phyloP scores from a whole-genome alignment of 2,113 vertebrate genomes.

The Amphiprion percula region DNA sequence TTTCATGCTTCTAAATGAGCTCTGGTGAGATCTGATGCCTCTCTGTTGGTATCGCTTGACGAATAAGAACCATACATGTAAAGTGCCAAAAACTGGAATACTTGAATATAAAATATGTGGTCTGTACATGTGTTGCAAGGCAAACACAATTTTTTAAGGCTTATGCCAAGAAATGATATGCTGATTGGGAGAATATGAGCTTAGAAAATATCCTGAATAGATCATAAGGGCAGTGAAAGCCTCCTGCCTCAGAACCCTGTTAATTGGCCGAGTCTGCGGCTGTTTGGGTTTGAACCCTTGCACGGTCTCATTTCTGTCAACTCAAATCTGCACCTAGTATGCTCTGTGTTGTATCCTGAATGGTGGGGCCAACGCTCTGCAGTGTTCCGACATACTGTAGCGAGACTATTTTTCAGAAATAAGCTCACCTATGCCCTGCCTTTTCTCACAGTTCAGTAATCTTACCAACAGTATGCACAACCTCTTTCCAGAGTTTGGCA shows the following conservation, averaged over 20 bases:
- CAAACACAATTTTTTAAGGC: slow-evolving; percentile 4
- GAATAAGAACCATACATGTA: background rate
- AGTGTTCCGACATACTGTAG: slow-evolving; percentile 2
- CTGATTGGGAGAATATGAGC: slow-evolving; percentile 16
- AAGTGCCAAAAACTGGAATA: background rate
- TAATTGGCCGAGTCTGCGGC: slow-evolving; percentile 52
- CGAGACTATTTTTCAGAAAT: slow-evolving; percentile 19
- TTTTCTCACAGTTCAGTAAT: slow-evolving; percentile 30
- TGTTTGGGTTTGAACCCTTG: slow-evolving; percentile 37
- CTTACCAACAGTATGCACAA: slow-evolving; percentile 5
- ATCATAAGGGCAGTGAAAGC: slow-evolving; percentile 43
- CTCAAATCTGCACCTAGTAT: slow-evolving; percentile 54
- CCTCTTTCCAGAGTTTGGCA: slow-evolving; percentile 13
- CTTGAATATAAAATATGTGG: background rate
- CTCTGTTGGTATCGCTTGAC: background rate
- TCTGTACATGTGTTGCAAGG: background rate
- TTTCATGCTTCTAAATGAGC: background rate
- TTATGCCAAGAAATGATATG: slow-evolving; percentile 11
- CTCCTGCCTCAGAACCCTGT: slow-evolving; percentile 33
- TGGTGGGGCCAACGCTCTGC: background rate
- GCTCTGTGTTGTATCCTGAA: slow-evolving; percentile 44
- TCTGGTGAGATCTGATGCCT: background rate
- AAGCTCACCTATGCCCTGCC: background rate
- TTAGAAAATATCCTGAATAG: slow-evolving; percentile 26
- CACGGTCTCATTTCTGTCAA: slow-evolving; percentile 56